Evolutionary conservation across 1,140 invertebrate genomes (phyloP).

Genomic region (Drosophila parvula): DNA sequence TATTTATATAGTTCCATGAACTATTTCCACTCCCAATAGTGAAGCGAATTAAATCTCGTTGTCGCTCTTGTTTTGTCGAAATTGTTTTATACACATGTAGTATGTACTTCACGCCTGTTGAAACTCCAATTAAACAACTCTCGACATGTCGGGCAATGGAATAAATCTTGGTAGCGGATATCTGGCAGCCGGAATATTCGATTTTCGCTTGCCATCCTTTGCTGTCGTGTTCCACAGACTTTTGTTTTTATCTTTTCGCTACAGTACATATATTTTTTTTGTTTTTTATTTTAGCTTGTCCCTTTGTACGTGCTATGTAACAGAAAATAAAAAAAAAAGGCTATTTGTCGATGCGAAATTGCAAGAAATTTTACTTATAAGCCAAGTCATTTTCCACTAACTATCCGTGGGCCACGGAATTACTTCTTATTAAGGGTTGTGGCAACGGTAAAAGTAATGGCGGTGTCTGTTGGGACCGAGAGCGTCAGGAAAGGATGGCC

Average conservation of each 20-base stretch:
- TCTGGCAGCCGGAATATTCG: conserved; percentile 25
- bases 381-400: conserved; percentile 61
- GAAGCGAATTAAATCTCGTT: background rate
- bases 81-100: conserved; percentile 19
- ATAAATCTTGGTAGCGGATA: conserved; percentile 27
- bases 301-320: conserved; percentile 47
- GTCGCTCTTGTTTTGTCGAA: background rate
- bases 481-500: background rate
- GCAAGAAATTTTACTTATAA: conserved; percentile 65
- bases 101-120: conserved; percentile 16
- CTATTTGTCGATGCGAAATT: conserved; percentile 70
- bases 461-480: conserved; percentile 5
- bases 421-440: conserved; percentile 67
- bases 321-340: conserved; percentile 17
- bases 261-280: background rate
- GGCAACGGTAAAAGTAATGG: conserved; percentile 22
- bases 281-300: conserved; percentile 9
- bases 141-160: conserved; percentile 10
- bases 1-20: background rate
- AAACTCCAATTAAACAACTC: conserved; percentile 31
- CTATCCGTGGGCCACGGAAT: conserved; percentile 53
- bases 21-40: background rate
- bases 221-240: background rate
- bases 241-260: background rate
- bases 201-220: conserved; percentile 15